Conservation (phyloP, 2,113 vertebrate species). For the Benitochromis conjunctus region DNA sequence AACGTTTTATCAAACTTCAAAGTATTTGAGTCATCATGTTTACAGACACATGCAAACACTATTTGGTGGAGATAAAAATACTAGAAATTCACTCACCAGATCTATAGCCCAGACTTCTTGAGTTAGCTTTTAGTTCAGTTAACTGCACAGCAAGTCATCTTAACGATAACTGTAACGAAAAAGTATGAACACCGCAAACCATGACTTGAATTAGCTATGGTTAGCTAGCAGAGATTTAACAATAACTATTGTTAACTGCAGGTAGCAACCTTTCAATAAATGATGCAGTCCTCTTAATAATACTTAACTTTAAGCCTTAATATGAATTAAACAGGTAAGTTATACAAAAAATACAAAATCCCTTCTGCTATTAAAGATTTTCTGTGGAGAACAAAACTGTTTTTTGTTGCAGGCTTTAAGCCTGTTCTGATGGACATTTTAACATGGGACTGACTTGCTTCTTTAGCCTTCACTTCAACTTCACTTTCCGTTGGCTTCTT, state of each 20-base stretch:
- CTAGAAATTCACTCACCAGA: neutral
- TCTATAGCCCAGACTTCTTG: neutral
- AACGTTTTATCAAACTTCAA: neutral
- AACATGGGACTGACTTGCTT: neutral
- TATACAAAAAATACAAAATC: neutral
- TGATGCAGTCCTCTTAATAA: too few relatives aligned
- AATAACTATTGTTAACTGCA: neutral
- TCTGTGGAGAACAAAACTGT: neutral
- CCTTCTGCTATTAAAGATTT: neutral
- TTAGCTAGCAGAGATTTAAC: neutral
- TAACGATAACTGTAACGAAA: neutral
- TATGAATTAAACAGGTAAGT: neutral
- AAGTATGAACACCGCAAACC: neutral
- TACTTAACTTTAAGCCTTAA: neutral
- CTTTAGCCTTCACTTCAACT: neutral
- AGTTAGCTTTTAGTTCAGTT: neutral
- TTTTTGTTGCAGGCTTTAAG: neutral
- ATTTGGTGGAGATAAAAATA: neutral
- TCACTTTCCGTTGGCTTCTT: neutral
- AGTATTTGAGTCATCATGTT: neutral
- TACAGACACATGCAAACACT: neutral
- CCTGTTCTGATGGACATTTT: neutral
- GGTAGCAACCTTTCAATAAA: neutral
- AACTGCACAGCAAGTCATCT: neutral
- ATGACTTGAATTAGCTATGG: neutral